Percentiles rank a stretch among this genome's conserved stretches.
Evolutionary conservation across 2,888 invertebrate species (phyloP).

Genomic region (Eupithecia subfuscata): DNA sequence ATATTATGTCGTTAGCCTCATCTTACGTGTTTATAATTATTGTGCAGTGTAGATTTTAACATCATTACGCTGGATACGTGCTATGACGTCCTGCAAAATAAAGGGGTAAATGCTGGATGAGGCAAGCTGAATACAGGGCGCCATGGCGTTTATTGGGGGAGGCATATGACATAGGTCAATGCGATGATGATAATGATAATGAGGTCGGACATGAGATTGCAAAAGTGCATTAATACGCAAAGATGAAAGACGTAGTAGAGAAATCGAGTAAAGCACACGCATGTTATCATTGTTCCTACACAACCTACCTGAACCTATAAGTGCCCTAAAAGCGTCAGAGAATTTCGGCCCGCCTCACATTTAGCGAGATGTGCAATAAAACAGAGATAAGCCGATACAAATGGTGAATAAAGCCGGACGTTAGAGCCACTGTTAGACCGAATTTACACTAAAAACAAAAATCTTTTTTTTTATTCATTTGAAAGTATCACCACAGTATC

Average conservation of each 20-base stretch:
- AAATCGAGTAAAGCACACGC: neutral
- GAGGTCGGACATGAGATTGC: no score
- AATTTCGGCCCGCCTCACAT: neutral
- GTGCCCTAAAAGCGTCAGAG: conserved; percentile 2
- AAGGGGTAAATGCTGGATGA: no score
- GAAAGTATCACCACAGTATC: no score
- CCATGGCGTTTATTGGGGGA: no score
- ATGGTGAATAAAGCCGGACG: conserved; percentile 38
- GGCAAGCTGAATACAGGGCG: no score
- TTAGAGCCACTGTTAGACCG: conserved; percentile 28
- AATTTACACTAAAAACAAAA: conserved; percentile 13
- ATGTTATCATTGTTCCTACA: neutral
- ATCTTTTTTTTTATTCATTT: no score
- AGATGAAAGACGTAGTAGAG: neutral
- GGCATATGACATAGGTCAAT: no score
- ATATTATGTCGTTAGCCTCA: neutral
- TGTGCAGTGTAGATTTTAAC: neutral
- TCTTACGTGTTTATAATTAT: neutral
- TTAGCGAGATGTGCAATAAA: conserved; percentile 34
- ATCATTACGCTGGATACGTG: neutral
- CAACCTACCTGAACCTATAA: neutral
- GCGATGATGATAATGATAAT: no score
- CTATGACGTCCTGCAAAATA: no score
- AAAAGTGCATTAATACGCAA: neutral
- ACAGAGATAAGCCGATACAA: conserved; percentile 33